Evolutionary conservation across 2,113 vertebrate species (phyloP).

Genomic region (Platysternon megacephalum): DNA sequence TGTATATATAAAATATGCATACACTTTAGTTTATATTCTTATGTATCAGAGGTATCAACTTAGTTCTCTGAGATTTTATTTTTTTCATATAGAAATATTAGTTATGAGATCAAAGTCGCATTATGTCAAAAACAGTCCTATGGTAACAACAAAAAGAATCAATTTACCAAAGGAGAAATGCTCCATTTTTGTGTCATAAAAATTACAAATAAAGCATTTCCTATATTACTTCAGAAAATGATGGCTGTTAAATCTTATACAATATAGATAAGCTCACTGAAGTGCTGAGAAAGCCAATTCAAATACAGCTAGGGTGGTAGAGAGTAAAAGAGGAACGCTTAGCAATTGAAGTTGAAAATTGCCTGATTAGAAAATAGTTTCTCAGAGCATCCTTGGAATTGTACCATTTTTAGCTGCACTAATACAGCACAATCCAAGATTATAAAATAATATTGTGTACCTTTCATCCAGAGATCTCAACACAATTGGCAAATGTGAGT

Average conservation of each 20-base stretch:
- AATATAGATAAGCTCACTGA: neutral
- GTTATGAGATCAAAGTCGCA: neutral
- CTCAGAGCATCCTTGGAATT: neutral
- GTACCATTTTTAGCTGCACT: neutral
- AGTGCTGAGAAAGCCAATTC: conserved; percentile 31
- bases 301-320: neutral
- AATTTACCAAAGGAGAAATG: conserved; percentile 42
- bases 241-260: conserved; percentile 15
- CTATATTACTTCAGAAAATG: neutral
- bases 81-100: neutral
- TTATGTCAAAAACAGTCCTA: neutral
- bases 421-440: accelerated
- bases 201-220: neutral
- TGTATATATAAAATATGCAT: no score
- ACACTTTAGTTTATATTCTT: neutral
- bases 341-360: neutral
- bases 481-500: accelerated
- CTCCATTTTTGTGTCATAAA: conserved; percentile 32
- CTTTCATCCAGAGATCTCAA: accelerated
- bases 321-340: conserved; percentile 6
- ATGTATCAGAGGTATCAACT: neutral
- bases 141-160: neutral
- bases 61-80: neutral
- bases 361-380: neutral
- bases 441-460: accelerated